Evolutionary conservation across 2,797 vertebrate species (phyloP).

Genomic region (Sphenodon punctatus): DNA sequence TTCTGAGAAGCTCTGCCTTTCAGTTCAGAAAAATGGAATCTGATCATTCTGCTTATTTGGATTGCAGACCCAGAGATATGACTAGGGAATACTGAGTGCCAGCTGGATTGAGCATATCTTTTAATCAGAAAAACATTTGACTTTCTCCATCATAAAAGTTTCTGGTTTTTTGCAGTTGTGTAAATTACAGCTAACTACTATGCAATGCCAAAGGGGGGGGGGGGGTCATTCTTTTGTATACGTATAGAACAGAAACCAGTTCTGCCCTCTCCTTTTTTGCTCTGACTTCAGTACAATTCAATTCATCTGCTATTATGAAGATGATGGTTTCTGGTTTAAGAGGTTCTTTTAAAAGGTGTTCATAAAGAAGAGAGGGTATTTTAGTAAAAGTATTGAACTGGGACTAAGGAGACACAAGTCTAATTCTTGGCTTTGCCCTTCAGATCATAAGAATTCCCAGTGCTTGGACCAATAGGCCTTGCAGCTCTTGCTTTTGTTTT

Average conservation of each 20-base stretch:
- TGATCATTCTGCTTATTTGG: constrained; percentile 28
- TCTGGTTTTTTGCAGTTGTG: background rate
- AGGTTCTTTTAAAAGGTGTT: background rate
- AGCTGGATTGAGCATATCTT: background rate
- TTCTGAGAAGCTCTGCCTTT: constrained; percentile 19
- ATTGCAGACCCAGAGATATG: background rate
- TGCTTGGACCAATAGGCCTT: too few relatives aligned
- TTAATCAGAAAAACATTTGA: constrained; percentile 2
- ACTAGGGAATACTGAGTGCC: constrained; percentile 3
- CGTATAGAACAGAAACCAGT: background rate
- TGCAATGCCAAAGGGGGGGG: background rate
- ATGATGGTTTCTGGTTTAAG: background rate
- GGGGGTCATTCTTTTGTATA: background rate
- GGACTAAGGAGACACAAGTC: background rate
- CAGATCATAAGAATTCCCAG: too few relatives aligned
- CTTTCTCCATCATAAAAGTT: background rate
- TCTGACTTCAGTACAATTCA: background rate
- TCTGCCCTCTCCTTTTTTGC: background rate
- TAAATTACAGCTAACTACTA: constrained; percentile 1
- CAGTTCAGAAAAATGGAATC: constrained; percentile 5
- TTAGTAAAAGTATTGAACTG: background rate
- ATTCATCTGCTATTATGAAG: background rate
- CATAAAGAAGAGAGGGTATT: background rate
- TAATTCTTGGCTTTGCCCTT: background rate
- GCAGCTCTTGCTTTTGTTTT: background rate